These are phyloP conservation scores for Neosalanx taihuensis DNA, from an alignment of 2,797 vertebrate genomes.

Conservation along the genomic window DNA sequence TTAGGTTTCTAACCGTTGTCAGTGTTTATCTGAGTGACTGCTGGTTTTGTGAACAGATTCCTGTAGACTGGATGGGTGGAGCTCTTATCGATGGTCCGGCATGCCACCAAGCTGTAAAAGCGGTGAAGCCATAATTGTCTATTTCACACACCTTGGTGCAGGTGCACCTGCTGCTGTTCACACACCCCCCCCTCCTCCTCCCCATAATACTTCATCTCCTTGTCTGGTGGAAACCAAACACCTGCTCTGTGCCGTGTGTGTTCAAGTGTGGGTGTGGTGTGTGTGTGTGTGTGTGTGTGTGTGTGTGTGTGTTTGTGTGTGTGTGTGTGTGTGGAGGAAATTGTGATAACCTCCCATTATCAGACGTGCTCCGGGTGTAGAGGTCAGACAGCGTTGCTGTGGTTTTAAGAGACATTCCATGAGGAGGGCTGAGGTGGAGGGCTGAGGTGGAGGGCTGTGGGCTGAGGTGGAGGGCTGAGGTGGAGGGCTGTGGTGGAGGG, in stretches of 20 bases:
- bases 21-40: background rate
- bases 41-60: background rate
- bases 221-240: slow-evolving; percentile 22
- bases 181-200: slow-evolving; percentile 18
- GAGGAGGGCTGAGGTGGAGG: no score
- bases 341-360: slow-evolving; percentile 17
- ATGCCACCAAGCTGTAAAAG: slow-evolving; percentile 33
- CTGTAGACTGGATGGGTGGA: background rate
- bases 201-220: slow-evolving; percentile 11
- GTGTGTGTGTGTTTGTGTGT: slow-evolving; percentile 4
- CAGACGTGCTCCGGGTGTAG: slow-evolving; percentile 1
- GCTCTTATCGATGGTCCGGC: slow-evolving; percentile 17
- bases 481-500: no score
- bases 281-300: background rate
- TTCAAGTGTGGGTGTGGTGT: slow-evolving; percentile 9
- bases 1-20: background rate
- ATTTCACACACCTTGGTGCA: slow-evolving; percentile 48
- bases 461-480: no score
- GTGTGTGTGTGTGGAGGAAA: background rate
- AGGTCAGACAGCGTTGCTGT: slow-evolving; percentile 20
- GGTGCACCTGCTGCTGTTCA: slow-evolving; percentile 44
- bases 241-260: slow-evolving; percentile 35
- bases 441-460: no score
- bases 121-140: slow-evolving; percentile 39
- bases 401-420: slow-evolving; percentile 3